Evolutionary conservation across 2,888 invertebrate species (phyloP).

Genomic region (Spodoptera exigua): DNA sequence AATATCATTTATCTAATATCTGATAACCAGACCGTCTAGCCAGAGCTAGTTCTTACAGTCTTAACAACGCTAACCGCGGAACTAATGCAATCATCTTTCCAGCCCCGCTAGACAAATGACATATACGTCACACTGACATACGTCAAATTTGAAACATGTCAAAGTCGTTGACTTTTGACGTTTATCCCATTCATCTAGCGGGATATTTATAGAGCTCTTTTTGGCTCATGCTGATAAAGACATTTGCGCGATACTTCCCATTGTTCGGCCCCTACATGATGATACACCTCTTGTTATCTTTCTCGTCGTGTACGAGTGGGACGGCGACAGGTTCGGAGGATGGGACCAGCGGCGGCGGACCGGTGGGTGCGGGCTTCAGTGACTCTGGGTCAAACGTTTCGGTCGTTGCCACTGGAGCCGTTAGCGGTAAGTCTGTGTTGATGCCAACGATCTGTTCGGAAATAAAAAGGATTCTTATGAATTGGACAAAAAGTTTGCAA

Average conservation of each 20-base stretch:
- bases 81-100: too few species aligned
- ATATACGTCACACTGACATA: too few species aligned
- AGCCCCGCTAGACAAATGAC: too few species aligned
- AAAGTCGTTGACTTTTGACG: too few species aligned
- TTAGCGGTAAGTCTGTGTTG: constrained; percentile 81
- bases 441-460: constrained; percentile 80
- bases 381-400: constrained; percentile 76
- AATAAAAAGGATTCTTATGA: too few species aligned
- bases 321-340: constrained; percentile 69
- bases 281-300: constrained; percentile 36
- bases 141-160: too few species aligned
- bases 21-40: constrained; percentile 4
- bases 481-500: too few species aligned
- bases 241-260: background rate
- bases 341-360: constrained; percentile 56
- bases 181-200: too few species aligned
- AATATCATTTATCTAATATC: background rate
- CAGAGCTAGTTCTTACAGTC: background rate
- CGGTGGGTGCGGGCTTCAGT: constrained; percentile 65
- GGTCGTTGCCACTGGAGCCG: constrained; percentile 71
- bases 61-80: background rate
- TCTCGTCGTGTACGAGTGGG: constrained; percentile 17
- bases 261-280: constrained; percentile 20
- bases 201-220: too few species aligned
- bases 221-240: background rate